Evolutionary conservation across 2,888 invertebrate genomes (phyloP).

Genomic region (Machimus atricapillus): DNA sequence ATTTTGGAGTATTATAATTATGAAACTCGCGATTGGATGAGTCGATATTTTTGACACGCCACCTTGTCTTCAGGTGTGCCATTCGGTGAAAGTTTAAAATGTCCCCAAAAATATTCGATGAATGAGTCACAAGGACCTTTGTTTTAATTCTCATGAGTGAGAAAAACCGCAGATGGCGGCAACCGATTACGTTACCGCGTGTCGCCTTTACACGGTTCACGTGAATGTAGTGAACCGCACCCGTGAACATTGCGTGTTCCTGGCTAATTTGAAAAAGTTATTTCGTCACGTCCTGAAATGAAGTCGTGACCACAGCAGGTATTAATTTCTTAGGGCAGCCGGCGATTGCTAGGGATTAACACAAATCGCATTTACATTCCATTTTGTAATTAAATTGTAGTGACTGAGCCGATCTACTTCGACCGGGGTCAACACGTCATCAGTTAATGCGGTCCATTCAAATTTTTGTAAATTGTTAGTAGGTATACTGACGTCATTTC

Average conservation of each 20-base stretch:
- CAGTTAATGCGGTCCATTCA: neutral
- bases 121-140: neutral
- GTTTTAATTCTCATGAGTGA: neutral
- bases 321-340: slow-evolving; percentile 6
- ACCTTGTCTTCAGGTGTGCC: neutral
- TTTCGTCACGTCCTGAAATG: slow-evolving; percentile 21
- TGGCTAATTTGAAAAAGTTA: neutral
- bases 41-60: neutral
- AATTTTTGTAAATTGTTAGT: neutral
- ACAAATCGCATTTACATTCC: slow-evolving; percentile 19
- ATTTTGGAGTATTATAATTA: neutral
- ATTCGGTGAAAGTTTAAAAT: neutral
- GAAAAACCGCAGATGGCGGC: neutral
- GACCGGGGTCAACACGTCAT: neutral
- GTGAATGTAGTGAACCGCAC: neutral
- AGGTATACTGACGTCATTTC: neutral
- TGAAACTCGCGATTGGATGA: neutral
- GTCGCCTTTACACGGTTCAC: neutral
- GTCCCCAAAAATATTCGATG: neutral
- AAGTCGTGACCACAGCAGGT: slow-evolving; percentile 19
- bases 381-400: slow-evolving; percentile 3
- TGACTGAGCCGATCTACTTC: neutral
- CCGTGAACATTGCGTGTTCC: neutral
- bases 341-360: neutral
- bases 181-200: neutral